Conservation (phyloP, 2,797 vertebrate genomes). For the Oryzias sinensis region DNA sequence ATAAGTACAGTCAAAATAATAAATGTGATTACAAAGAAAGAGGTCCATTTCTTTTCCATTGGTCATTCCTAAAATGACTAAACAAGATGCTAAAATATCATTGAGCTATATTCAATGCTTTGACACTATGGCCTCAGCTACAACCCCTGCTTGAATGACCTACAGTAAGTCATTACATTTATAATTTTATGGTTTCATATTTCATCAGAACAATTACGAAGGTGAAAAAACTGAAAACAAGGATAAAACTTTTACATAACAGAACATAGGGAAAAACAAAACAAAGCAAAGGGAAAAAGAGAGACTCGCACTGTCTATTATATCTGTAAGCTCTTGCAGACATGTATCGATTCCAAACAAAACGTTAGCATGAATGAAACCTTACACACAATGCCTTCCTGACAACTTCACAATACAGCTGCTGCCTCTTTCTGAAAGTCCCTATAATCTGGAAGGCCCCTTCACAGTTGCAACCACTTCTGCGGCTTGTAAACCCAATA, state of each 20-base stretch:
- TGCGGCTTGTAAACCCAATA: constrained; percentile 9
- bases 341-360: constrained; percentile 50
- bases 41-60: too few species aligned
- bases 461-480: constrained; percentile 23
- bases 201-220: too few species aligned
- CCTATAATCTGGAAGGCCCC: constrained; percentile 22
- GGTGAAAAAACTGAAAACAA: constrained; percentile 7
- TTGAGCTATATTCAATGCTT: too few species aligned
- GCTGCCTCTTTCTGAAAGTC: constrained; percentile 13
- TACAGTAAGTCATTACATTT: too few species aligned
- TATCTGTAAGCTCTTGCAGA: constrained; percentile 27
- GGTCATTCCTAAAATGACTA: too few species aligned
- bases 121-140: too few species aligned
- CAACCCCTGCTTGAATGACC: too few species aligned
- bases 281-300: constrained; percentile 2
- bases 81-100: too few species aligned
- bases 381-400: constrained; percentile 16
- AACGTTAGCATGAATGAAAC: constrained; percentile 33
- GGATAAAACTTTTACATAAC: background rate
- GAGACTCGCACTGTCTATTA: background rate
- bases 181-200: too few species aligned
- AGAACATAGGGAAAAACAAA: constrained; percentile 10
- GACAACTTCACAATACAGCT: constrained; percentile 16
- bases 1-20: constrained; percentile 1
- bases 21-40: too few species aligned